Conservation (phyloP, 2,797 vertebrate species). For the Emydoidea blandingii region DNA sequence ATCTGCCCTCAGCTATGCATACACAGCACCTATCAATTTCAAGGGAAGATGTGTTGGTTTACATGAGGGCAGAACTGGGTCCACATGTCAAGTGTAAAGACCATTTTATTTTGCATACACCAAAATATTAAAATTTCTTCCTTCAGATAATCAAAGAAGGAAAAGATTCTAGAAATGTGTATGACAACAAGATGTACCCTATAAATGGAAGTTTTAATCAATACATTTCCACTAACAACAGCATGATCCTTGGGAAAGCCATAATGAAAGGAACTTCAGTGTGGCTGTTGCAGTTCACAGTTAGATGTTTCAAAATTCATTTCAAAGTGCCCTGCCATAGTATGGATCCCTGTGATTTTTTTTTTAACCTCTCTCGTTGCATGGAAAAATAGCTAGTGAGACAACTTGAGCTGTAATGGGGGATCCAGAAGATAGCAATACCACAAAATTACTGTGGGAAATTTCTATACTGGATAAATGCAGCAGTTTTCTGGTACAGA, state of each 20-base stretch:
- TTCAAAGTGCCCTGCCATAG: neutral
- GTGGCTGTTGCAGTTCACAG: neutral
- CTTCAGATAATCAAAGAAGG: neutral
- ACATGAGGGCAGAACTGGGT: neutral
- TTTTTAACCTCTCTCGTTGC: neutral
- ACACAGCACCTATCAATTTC: neutral
- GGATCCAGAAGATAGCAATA: slow-evolving; percentile 37
- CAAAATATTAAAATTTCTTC: neutral
- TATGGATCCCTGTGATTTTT: neutral
- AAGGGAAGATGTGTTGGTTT: neutral
- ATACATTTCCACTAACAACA: neutral
- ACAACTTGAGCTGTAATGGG: neutral
- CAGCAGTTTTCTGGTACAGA: slow-evolving; percentile 51
- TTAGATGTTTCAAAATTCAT: slow-evolving; percentile 20
- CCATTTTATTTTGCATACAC: neutral
- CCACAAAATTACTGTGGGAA: slow-evolving; percentile 38
- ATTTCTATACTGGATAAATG: slow-evolving; percentile 1
- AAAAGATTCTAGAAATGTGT: neutral
- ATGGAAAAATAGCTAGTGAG: slow-evolving; percentile 25
- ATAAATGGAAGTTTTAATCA: neutral
- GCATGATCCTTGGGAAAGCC: neutral
- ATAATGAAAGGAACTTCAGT: neutral
- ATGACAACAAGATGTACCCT: neutral
- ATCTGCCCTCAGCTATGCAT: neutral
- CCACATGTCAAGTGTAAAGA: neutral